Evolutionary conservation across 2,888 invertebrate species (phyloP), one percentile per base, ranked within the genome.

Genomic region (Mongoloraphidia duomilia): DNA sequence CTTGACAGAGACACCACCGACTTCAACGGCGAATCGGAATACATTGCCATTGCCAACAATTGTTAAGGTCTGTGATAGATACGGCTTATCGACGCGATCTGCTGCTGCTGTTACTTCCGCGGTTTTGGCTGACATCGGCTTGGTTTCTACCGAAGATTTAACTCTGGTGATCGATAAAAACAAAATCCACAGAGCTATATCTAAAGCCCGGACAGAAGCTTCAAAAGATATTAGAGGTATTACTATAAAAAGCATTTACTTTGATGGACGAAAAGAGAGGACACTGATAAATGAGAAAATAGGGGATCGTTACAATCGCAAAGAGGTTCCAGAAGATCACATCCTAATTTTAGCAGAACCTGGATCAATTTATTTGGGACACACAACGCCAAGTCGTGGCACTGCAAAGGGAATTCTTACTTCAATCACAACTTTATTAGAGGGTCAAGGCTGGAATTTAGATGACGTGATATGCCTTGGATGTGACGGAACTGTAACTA

Each of bases 161-260:
- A 10, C 13, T 11, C 41, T 50, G 40, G 52, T 58, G n/a, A 46
- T 55, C 9, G 54, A 56, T 38, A 52, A 52, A 50, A 50, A 46
- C 35, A 58, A 58, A 45, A 47, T 57, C 14, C 49, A 38, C 37
- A 41, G 55, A 50, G 55, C 52, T 38, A 39, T 50, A 41, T 42
- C 12, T 41, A 41, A 41, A 41, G 14, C 10, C n/a, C 41, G 41
- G 14, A 41, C n/a, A 41, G 4, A 41, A 2, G n/a, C 5, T 12
- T 41, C n/a, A 12, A 41, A 41, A 41, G 14, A 13, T 41, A 41
- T 41, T 41, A 3, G 12, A 12, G 14, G 5, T 41, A 41, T 12
- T 13, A 8, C 14, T n/a, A 2, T 41, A 14, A 14, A 41, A 41
- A 14, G 41, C 13, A 43, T 43, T 43, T 49, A 51, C 43, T 49